phyloP scores from a whole-genome alignment of 2,888 invertebrate species.

The Liopterus haemorrhoidalis region DNA sequence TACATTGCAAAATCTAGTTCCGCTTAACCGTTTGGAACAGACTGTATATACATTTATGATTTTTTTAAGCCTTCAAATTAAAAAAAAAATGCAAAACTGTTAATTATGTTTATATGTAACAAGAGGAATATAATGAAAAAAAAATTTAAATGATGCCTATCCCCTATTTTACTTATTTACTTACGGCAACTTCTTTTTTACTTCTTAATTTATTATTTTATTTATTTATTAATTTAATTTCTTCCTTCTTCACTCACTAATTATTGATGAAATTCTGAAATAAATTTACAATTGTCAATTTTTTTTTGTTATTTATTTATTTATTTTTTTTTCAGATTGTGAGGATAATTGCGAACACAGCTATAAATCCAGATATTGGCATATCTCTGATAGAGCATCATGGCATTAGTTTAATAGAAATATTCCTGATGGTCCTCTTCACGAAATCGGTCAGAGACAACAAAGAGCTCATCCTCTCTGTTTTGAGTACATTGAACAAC shows the following conservation, averaged over 20 bases:
- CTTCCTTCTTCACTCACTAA: neutral
- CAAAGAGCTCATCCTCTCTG: conserved; percentile 71
- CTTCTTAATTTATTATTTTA: conserved; percentile 1
- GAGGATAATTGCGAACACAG: conserved; percentile 79
- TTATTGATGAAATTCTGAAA: conserved; percentile 4
- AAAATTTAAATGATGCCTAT: too few species aligned
- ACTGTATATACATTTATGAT: too few species aligned
- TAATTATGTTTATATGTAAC: too few species aligned
- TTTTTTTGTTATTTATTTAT: conserved; percentile 7
- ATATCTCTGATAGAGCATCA: conserved; percentile 52
- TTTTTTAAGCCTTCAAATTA: too few species aligned
- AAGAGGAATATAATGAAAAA: too few species aligned
- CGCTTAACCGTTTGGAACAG: too few species aligned
- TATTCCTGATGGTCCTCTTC: conserved; percentile 45
- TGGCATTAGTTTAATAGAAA: conserved; percentile 43
- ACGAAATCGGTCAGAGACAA: conserved; percentile 51
- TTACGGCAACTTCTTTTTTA: conserved; percentile 4
- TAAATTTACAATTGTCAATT: conserved; percentile 2
- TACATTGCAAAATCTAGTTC: too few species aligned
- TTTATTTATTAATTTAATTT: conserved; percentile 12
- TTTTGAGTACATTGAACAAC: conserved; percentile 77
- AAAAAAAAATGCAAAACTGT: too few species aligned
- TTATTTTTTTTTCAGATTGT: conserved; percentile 52
- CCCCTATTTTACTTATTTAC: too few species aligned
- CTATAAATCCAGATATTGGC: conserved; percentile 72